Evolutionary conservation across 2,888 invertebrate genomes (phyloP), one percentile per base, ranked within the genome.

Genomic region (Drosophila ezoana): DNA sequence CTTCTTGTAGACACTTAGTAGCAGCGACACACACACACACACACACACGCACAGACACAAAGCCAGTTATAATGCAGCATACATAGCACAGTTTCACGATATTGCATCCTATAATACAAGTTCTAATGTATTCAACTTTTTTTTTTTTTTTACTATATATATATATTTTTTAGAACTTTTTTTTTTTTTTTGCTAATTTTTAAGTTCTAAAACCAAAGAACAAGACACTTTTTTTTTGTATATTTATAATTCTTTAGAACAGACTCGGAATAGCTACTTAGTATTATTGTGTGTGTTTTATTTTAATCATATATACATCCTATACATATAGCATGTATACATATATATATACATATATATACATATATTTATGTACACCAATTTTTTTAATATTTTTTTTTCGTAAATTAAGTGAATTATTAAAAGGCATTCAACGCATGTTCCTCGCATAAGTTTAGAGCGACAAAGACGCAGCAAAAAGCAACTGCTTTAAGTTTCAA

Each of bases 181-280:
- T 75, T 76, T 69, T 79, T 63, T 76, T 75, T 76, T 65, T 57
- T 83, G 44, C 64, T 79, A 64, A 79, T 58, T 64, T 81, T 80
- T 90, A 88, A 90, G 86, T 90, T 89, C 82, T 90, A 82, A 90
- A 86, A 89, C 89, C 89, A 89, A 89, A 89, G 89, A 89, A 83
- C 87, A 81, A 66, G 60, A 72, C 48, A 89, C 72, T 72, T 88
- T 82, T 79, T 79, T 69, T 76, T 75, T 62, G 43, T 59, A 71
- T 65, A 76, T 47, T 64, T 76, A 43, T 70, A 70, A 53, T 64
- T 69, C 63, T 69, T 63, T 64, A 52, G 53, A 52, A 53, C 59
- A 80, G 79, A 81, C 81, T 81, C 60, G 75, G 63, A 60, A 67
- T 64, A 66, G 76, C 65, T 78, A 77, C 78, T 77, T 85, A 78